These are phyloP conservation scores for Drosophila gaucha DNA, from an alignment of 2,888 invertebrate genomes.

Conservation along the genomic window DNA sequence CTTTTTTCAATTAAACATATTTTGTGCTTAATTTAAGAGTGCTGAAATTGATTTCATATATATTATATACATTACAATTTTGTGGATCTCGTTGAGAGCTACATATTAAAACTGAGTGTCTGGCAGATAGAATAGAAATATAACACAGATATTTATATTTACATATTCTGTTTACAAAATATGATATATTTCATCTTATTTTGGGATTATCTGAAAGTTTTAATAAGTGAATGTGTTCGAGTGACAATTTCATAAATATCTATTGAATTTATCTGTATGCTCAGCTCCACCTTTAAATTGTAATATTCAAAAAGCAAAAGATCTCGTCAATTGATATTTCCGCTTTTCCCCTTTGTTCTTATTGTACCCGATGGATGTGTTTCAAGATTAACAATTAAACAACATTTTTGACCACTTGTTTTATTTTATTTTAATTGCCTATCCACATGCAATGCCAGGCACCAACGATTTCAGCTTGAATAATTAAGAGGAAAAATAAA, in stretches of 20 bases:
- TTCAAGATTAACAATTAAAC: slow-evolving; percentile 1
- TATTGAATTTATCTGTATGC: slow-evolving; percentile 1
- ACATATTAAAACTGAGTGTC: too few species aligned
- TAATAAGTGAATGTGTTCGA: neutral
- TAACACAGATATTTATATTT: too few species aligned
- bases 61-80: too few species aligned
- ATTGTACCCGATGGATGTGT: neutral
- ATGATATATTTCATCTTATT: too few species aligned
- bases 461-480: slow-evolving; percentile 1
- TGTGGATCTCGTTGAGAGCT: too few species aligned
- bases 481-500: neutral
- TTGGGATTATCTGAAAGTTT: neutral
- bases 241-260: neutral
- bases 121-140: too few species aligned
- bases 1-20: too few species aligned
- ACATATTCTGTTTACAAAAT: too few species aligned
- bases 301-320: slow-evolving; percentile 35
- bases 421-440: slow-evolving; percentile 21
- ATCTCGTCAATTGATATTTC: slow-evolving; percentile 13
- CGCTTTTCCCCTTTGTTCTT: neutral
- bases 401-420: slow-evolving; percentile 8
- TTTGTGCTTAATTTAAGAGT: too few species aligned
- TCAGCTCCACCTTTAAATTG: slow-evolving; percentile 49
- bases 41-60: too few species aligned
- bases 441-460: slow-evolving; percentile 47